These are phyloP conservation scores for Drosophila quinaria DNA, from an alignment of 2,888 invertebrate species.

Conservation along the genomic window DNA sequence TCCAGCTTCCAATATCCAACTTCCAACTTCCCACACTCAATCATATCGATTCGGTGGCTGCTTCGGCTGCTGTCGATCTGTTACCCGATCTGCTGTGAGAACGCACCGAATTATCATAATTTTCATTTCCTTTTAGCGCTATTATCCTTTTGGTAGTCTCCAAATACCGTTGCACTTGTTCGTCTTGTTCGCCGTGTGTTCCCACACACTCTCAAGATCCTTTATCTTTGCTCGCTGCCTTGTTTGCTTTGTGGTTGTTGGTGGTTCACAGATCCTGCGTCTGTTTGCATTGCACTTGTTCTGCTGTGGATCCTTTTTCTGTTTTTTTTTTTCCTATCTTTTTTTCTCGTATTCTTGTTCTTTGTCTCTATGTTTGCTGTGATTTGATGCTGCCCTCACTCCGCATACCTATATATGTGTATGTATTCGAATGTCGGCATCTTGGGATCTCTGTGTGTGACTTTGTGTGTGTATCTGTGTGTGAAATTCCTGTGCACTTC, in stretches of 20 bases:
- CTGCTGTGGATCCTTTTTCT: conserved; percentile 58
- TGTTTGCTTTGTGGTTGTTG: conserved; percentile 78
- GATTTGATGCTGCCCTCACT: conserved; percentile 70
- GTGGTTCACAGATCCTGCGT: conserved; percentile 46
- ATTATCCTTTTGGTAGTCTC: conserved; percentile 77
- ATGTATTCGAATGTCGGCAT: conserved; percentile 20
- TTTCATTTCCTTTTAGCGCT: conserved; percentile 79
- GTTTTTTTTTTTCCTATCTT: conserved; percentile 40
- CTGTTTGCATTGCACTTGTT: conserved; percentile 78
- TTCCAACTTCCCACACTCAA: conserved; percentile 71
- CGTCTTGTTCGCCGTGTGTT: conserved; percentile 59
- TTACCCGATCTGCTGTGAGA: conserved; percentile 80
- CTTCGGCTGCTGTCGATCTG: conserved; percentile 39
- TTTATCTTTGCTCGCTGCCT: conserved; percentile 63
- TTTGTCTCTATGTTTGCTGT: conserved; percentile 65
- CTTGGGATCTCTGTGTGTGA: conserved; percentile 15
- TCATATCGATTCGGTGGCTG: conserved; percentile 55
- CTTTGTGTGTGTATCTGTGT: conserved; percentile 9
- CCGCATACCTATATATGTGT: background rate
- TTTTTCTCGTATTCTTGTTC: conserved; percentile 2
- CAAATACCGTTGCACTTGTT: conserved; percentile 80
- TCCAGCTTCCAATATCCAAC: conserved; percentile 17
- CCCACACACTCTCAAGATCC: conserved; percentile 72
- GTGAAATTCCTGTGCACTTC: conserved; percentile 54
- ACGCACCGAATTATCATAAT: conserved; percentile 77